phyloP scores from a whole-genome alignment of 2,113 vertebrate species.

The Epinephelus lanceolatus region DNA sequence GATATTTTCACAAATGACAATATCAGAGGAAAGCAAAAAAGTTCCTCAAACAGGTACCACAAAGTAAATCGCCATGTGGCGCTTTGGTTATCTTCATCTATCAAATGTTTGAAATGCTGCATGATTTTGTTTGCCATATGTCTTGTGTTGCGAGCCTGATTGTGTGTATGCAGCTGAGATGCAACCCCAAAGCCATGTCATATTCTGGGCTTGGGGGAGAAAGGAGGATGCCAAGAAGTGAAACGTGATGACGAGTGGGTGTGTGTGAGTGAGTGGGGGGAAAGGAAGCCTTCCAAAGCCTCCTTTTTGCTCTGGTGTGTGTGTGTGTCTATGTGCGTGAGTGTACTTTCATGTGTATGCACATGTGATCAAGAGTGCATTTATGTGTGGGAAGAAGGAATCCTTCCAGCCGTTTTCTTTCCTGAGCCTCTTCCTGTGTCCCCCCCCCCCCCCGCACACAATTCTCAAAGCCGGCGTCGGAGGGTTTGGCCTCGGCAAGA shows the following conservation, averaged over 20 bases:
- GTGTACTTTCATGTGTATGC: constrained; percentile 57
- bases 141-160: constrained; percentile 55
- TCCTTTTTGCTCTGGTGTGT: constrained; percentile 34
- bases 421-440: constrained; percentile 73
- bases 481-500: constrained; percentile 69
- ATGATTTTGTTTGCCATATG: constrained; percentile 65
- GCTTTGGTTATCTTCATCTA: constrained; percentile 48
- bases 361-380: constrained; percentile 72
- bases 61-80: constrained; percentile 36
- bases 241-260: constrained; percentile 76
- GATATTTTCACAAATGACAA: constrained; percentile 8
- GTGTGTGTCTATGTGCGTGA: constrained; percentile 29
- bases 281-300: constrained; percentile 56
- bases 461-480: constrained; percentile 57
- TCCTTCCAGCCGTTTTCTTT: constrained; percentile 76
- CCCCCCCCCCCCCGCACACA: constrained; percentile 46
- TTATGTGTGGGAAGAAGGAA: constrained; percentile 79
- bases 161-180: constrained; percentile 69
- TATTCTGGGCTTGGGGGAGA: constrained; percentile 74
- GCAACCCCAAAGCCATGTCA: constrained; percentile 76
- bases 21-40: not conserved
- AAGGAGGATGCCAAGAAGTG: constrained; percentile 69
- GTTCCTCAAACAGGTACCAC: constrained; percentile 20
- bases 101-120: constrained; percentile 56
- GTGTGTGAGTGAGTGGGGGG: constrained; percentile 61